Conservation (phyloP, 2,888 invertebrate genomes). For the Dione juno region DNA sequence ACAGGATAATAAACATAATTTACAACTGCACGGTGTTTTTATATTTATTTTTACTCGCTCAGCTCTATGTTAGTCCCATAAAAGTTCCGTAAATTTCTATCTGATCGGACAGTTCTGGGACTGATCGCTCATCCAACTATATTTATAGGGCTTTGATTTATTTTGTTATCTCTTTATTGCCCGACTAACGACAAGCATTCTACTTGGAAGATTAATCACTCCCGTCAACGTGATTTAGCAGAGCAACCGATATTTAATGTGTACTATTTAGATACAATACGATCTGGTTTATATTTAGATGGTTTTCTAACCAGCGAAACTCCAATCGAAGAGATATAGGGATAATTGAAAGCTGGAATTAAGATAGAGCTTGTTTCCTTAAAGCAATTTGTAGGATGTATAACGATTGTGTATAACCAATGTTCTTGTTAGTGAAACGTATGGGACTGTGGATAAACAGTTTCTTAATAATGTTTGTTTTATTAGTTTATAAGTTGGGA, state of each 20-base stretch:
- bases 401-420: background rate
- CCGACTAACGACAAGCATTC: conserved; percentile 81
- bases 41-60: conserved; percentile 73
- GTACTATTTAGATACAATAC: conserved; percentile 76
- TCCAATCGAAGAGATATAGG: conserved; percentile 56
- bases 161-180: conserved; percentile 83
- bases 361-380: conserved; percentile 28
- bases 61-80: conserved; percentile 70
- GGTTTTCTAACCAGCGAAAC: conserved; percentile 66
- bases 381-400: conserved; percentile 10
- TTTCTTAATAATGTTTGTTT: background rate
- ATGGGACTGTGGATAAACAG: background rate
- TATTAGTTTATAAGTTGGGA: background rate
- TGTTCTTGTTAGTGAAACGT: background rate
- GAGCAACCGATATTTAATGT: conserved; percentile 82
- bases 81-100: conserved; percentile 77
- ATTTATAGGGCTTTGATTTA: conserved; percentile 82
- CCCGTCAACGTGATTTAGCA: conserved; percentile 81
- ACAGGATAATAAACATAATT: conserved; percentile 74
- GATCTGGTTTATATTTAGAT: conserved; percentile 75
- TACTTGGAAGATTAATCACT: conserved; percentile 80
- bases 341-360: conserved; percentile 44
- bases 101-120: conserved; percentile 71
- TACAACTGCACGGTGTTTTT: conserved; percentile 70
- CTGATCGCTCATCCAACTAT: conserved; percentile 78